phyloP scores from a whole-genome alignment of 2,113 vertebrate species.

The Natator depressus region DNA sequence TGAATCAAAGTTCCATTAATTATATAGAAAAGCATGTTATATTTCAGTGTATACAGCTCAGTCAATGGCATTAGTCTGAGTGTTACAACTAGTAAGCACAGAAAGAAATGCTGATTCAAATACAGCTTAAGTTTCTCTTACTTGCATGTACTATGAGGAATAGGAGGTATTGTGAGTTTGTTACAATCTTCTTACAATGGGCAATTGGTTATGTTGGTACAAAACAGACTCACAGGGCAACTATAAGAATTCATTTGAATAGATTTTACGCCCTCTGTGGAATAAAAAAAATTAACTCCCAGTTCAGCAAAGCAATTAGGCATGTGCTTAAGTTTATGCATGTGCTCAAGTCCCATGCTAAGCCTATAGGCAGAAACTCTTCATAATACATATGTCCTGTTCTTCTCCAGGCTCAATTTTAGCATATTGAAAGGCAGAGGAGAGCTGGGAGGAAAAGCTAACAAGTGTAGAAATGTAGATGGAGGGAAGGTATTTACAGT shows the following conservation, averaged over 20 bases:
- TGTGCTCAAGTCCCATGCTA: constrained; percentile 48
- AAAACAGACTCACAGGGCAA: constrained; percentile 38
- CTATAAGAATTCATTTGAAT: constrained; percentile 39
- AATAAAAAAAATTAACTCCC: constrained; percentile 38
- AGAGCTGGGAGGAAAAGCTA: constrained; percentile 61
- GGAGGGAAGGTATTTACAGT: constrained; percentile 63
- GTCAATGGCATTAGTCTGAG: constrained; percentile 62
- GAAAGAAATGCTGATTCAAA: constrained; percentile 46
- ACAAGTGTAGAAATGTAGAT: constrained; percentile 55
- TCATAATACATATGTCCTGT: constrained; percentile 65
- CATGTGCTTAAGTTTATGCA: constrained; percentile 55
- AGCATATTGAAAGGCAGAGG: constrained; percentile 57
- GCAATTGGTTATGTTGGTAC: constrained; percentile 38
- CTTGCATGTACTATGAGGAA: constrained; percentile 21
- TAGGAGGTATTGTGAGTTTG: background rate
- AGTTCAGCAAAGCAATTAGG: constrained; percentile 39
- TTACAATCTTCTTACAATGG: background rate
- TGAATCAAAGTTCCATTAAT: constrained; percentile 61
- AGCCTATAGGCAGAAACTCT: constrained; percentile 66
- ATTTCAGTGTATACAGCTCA: constrained; percentile 56
- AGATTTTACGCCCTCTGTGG: constrained; percentile 32
- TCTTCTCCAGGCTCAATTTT: constrained; percentile 59
- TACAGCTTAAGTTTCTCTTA: constrained; percentile 39
- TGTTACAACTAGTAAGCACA: constrained; percentile 43
- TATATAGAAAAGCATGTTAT: constrained; percentile 61